Evolutionary conservation across 2,888 invertebrate genomes (phyloP), one percentile per base, ranked within the genome.

Genomic region (Eilema sororculum): DNA sequence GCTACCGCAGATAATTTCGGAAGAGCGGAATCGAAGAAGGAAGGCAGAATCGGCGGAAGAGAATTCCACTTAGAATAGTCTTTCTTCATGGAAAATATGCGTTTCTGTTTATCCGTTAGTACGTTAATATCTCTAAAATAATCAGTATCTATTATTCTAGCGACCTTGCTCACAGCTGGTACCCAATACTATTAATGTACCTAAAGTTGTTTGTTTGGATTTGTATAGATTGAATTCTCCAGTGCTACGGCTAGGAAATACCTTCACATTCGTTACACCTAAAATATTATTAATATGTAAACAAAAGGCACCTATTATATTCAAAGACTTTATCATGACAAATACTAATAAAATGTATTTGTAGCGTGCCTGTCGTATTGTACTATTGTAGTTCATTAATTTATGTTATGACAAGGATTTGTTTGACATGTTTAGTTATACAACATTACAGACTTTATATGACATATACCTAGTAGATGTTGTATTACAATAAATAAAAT

Each of bases 271-370:
- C 9, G 52, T 52, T 52, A n/a, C n/a, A 52, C 20, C 52, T 52
- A n/a, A 52, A 52, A 52, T 16, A 20, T 41, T 16, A 41, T 41
- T 41, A 16, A 28, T 20, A 59, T 28, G 30, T 30, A 58, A 13
- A 24, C 46, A 63, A 63, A 63, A n/a, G 25, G 20, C 20, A 28
- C 28, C 28, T 66, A 20, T 66, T 25, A 41, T 20, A 28, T 28
- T 64, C 64, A 64, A 41, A 41, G 25, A 66, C 37, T 25, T 24
- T 20, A 52, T 64, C 60, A 67, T 60, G 67, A 67, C 67, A 60
- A 67, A 67, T 16, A 46, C 37, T 16, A 67, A 67, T 60, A 60
- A 67, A 67, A 5, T 46, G 28, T 24, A 41, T 41, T 59, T 67
- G 37, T 60, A 41, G 60, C 60, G 37, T 41, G 46, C 59, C 41